Conservation (phyloP, 2,113 vertebrate genomes). For the Notarius quadriscutis region DNA sequence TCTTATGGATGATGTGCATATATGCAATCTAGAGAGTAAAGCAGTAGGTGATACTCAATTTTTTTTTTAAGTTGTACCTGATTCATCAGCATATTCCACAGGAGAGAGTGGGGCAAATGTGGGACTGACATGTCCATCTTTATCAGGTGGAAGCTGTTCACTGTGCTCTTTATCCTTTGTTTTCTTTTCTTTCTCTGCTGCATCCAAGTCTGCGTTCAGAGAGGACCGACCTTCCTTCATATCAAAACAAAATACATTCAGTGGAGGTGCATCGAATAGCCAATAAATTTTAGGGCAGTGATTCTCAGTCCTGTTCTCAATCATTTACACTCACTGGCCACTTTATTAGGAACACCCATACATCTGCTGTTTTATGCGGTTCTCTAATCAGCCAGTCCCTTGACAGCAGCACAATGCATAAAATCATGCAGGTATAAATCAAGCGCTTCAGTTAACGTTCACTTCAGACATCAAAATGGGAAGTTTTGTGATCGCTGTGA, state of each 20-base stretch:
- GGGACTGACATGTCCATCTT: conserved; percentile 18
- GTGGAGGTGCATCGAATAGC: too few relatives aligned
- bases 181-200: conserved; percentile 8
- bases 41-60: background rate
- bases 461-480: too few relatives aligned
- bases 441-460: too few relatives aligned
- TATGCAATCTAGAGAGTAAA: background rate
- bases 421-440: too few relatives aligned
- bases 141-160: background rate
- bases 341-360: too few relatives aligned
- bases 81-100: conserved; percentile 26
- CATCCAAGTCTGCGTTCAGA: background rate
- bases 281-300: background rate
- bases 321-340: background rate
- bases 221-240: conserved; percentile 24
- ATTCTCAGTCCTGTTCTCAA: background rate
- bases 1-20: background rate
- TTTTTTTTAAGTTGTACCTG: conserved; percentile 47
- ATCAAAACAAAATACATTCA: background rate
- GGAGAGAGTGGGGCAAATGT: conserved; percentile 6
- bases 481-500: too few relatives aligned
- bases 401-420: too few relatives aligned
- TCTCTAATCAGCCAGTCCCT: too few relatives aligned
- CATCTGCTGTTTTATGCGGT: too few relatives aligned
- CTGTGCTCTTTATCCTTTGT: conserved; percentile 11